Percentiles rank a stretch among this genome's conserved stretches.
Conservation (phyloP, 2,888 invertebrate genomes). For the Andrena praecox region DNA sequence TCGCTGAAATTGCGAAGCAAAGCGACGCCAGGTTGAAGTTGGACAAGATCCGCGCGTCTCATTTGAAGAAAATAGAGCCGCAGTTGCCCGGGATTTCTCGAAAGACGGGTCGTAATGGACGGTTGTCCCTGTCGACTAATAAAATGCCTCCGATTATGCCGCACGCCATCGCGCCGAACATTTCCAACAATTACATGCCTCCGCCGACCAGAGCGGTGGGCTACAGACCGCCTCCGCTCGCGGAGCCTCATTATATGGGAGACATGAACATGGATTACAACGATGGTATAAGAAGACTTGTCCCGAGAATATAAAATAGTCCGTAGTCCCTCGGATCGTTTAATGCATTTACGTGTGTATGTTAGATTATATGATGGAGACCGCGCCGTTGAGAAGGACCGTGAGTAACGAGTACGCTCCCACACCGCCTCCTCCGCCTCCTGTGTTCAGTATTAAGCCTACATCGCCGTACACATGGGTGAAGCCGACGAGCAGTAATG, state of each 20-base stretch:
- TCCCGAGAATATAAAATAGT: background rate
- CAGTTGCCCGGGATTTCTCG: conserved; percentile 85
- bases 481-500: conserved; percentile 73
- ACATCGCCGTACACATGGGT: conserved; percentile 82
- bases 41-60: conserved; percentile 87
- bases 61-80: conserved; percentile 81
- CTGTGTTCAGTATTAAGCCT: conserved; percentile 81
- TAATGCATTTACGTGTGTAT: conserved; percentile 2
- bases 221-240: conserved; percentile 73
- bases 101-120: conserved; percentile 86
- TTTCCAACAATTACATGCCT: conserved; percentile 69
- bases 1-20: conserved; percentile 91
- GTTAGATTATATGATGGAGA: conserved; percentile 79
- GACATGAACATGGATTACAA: conserved; percentile 78
- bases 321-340: background rate
- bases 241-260: conserved; percentile 77
- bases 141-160: conserved; percentile 76
- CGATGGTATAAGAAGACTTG: conserved; percentile 68
- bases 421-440: conserved; percentile 81
- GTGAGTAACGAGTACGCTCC: conserved; percentile 83
- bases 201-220: conserved; percentile 72
- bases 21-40: conserved; percentile 91
- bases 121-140: conserved; percentile 86
- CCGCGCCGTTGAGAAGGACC: conserved; percentile 80
- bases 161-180: conserved; percentile 57